Evolutionary conservation across 2,113 vertebrate species (phyloP), one percentile per base, ranked within the genome.

Genomic region (Gnathonemus echidnorhynchus): DNA sequence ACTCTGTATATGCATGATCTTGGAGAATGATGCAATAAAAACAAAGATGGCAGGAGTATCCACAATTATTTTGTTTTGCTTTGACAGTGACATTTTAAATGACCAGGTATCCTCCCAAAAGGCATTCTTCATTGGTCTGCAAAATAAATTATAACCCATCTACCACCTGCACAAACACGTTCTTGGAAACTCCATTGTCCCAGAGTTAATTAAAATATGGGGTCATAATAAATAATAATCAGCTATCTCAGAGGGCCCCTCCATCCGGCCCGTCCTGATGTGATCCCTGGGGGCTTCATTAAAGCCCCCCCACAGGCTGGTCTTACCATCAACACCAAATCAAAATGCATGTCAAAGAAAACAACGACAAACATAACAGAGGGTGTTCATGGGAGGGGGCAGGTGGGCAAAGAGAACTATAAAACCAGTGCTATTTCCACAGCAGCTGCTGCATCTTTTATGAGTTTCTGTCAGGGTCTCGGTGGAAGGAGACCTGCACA

Each of bases 141-240:
- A 49, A 74, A 88, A 88, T 88, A 88, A 74, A 90, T 90, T 83
- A 90, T 46, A 31, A 88, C 62, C 3, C 84, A 90, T 88, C 49
- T 58, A 24, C 90, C n/a, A 42, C 24, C 5, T 74, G 45, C 70
- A 74, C 39, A 83, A 80, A 83, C 86, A 88, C 0, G 10, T 2
- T 17, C 21, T 58, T 50, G 62, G 66, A 83, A 80, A 42, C 46
- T 48, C 50, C 35, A 21, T 45, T 21, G 58, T 62, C 62, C 58
- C 56, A 90, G 89, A 77, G 39, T 89, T 86, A 62, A 89, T 89
- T 89, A 89, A 56, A 56, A 89, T 50, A 19, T 48, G 88, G 42
- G 49, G 11, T 52, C 27, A 13, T 66, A 13, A 31, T 15, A 90
- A 21, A 87, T 56, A 90, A 48, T 90, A 35, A 87, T 74, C 17